These are phyloP conservation scores for Aspidoscelis tigris DNA, from an alignment of 2,113 vertebrate species.

Conservation along the genomic window DNA sequence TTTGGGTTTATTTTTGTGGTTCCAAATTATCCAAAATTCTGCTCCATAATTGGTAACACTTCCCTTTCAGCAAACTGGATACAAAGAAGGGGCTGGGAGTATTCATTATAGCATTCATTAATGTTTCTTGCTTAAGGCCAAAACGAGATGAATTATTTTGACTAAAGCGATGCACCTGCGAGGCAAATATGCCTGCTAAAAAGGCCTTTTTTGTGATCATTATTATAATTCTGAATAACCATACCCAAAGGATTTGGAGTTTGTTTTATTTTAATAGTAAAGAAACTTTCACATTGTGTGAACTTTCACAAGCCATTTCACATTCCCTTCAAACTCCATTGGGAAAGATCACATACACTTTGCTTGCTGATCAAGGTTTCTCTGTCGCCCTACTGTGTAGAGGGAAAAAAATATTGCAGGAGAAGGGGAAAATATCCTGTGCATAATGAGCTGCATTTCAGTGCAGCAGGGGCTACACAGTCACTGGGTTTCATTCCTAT, in stretches of 20 bases:
- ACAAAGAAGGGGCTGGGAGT: too few species aligned
- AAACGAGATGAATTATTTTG: neutral
- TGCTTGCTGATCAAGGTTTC: conserved; percentile 12
- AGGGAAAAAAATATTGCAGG: neutral
- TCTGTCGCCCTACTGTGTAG: neutral
- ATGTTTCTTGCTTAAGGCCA: neutral
- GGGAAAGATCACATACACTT: neutral
- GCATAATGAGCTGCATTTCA: neutral
- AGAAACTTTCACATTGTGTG: conserved; percentile 33
- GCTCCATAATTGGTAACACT: too few species aligned
- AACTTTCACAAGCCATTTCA: conserved; percentile 13
- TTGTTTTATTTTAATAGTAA: conserved; percentile 28
- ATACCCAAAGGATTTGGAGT: neutral
- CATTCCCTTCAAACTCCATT: conserved; percentile 13
- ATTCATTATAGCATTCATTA: neutral
- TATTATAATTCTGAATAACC: conserved; percentile 19
- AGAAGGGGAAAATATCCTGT: neutral
- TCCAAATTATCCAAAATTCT: too few species aligned
- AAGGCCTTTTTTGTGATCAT: neutral
- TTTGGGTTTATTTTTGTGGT: too few species aligned
- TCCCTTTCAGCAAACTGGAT: too few species aligned
- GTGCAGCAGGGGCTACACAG: neutral
- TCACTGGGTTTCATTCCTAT: conserved; percentile 9
- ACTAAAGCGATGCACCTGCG: neutral
- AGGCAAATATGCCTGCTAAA: conserved; percentile 12